Evolutionary conservation across 1,140 invertebrate species (phyloP).

Genomic region (Cyphomyrmex costatus): DNA sequence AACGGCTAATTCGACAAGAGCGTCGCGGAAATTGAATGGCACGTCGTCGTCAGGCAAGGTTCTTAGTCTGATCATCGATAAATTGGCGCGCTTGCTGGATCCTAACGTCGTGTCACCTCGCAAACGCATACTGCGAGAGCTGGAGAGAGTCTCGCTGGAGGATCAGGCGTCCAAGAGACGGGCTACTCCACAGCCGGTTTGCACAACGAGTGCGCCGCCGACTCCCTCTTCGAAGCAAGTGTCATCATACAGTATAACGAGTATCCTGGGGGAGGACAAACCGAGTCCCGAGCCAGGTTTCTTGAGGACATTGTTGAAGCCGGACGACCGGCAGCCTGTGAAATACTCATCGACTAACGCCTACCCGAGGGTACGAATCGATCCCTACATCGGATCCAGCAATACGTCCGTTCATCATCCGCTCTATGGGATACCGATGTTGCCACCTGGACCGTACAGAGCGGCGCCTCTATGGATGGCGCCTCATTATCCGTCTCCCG

Average conservation of each 20-base stretch:
- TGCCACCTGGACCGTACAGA: conserved; percentile 86
- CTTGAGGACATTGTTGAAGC: conserved; percentile 84
- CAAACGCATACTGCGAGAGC: conserved; percentile 91
- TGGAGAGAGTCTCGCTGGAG: conserved; percentile 91
- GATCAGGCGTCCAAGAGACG: conserved; percentile 87
- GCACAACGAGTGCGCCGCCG: conserved; percentile 76
- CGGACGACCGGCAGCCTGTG: conserved; percentile 82
- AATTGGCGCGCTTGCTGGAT: conserved; percentile 84
- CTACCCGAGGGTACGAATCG: conserved; percentile 82
- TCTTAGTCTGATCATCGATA: conserved; percentile 85
- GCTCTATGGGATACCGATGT: conserved; percentile 84
- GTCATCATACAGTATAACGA: conserved; percentile 93
- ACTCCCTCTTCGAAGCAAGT: conserved; percentile 86
- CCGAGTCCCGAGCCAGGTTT: conserved; percentile 84
- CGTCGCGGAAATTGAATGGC: conserved; percentile 76
- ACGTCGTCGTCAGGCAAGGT: conserved; percentile 78
- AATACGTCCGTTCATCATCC: conserved; percentile 83
- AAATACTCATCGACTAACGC: conserved; percentile 84
- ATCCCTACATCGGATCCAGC: conserved; percentile 81
- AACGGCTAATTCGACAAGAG: conserved; percentile 85
- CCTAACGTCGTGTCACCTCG: conserved; percentile 90
- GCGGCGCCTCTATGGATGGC: conserved; percentile 85
- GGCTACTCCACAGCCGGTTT: conserved; percentile 82
- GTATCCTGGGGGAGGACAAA: conserved; percentile 89
- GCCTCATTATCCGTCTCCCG: conserved; percentile 86